Base-by-base conservation (phyloP, 2,113 vertebrate genomes). In the Corythoichthys intestinalis region DNA sequence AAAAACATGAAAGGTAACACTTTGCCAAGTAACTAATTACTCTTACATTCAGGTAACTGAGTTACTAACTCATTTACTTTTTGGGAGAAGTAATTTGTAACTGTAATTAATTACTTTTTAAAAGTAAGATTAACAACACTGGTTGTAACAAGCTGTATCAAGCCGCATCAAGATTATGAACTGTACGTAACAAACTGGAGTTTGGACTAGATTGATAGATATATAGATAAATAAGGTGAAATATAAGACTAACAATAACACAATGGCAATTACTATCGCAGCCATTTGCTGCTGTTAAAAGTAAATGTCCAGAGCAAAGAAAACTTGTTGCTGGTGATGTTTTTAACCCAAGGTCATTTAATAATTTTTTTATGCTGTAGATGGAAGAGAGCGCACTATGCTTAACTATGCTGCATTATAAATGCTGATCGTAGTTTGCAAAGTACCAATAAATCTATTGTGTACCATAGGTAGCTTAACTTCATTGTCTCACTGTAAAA, bases 251-350 rank as follows among this genome's bases (percentile, higher is more conserved):
- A 54, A 11, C 44, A 59, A 73, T 60, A 37, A 60, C 1, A 15
- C 41, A 41, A 20, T 20, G 11, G n/a, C 12, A 61, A 61, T 28
- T 28, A 28, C 17, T 44, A 41, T 61, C 17, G 17, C 38, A 75
- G 67, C 64, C 41, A 82, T 72, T 82, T 71, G 72, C 50, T 73
- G 73, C 53, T 72, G 61, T 57, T 69, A 69, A 65, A 76, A 67
- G 63, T 39, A 66, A 71, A 71, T 61, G 75, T 73, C 57, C 54
- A 73, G 62, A 74, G 76, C 65, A 53, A 72, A 80, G 71, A 44
- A 83, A 82, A 86, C 84, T 74, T 84, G 86, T 83, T 83, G 66
- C 52, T 69, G 58, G 20, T 85, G 75, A 80, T 76, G 72, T 70
- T 69, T 80, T 78, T 72, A 72, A 73, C 64, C 75, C 58, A 20